Percentiles rank a stretch among this genome's conserved stretches.
phyloP scores from a whole-genome alignment of 2,113 vertebrate genomes.

The Cranoglanis bouderius region DNA sequence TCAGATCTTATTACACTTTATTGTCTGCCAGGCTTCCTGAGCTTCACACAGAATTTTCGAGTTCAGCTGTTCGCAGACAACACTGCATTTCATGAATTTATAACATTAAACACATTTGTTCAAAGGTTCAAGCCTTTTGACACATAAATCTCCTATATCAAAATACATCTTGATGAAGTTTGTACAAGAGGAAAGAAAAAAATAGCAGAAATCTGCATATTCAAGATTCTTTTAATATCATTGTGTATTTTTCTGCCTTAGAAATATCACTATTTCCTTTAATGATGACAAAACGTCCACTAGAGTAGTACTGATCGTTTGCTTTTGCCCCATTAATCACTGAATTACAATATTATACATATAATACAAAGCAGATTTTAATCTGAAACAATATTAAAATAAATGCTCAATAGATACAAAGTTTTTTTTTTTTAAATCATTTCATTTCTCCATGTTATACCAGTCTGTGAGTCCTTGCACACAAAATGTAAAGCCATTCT shows the following conservation, averaged over 20 bases:
- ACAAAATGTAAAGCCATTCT: constrained; percentile 82
- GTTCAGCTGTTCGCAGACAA: constrained; percentile 30
- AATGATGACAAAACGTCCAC: constrained; percentile 81
- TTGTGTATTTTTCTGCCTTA: constrained; percentile 86
- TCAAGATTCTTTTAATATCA: constrained; percentile 89
- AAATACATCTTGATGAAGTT: constrained; percentile 66
- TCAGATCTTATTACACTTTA: constrained; percentile 14
- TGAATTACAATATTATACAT: constrained; percentile 83
- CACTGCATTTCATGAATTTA: constrained; percentile 30
- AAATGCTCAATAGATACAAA: constrained; percentile 90
- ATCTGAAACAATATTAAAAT: constrained; percentile 92
- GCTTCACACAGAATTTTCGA: constrained; percentile 51
- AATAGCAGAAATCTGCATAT: constrained; percentile 76
- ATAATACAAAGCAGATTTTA: constrained; percentile 83
- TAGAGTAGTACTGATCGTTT: constrained; percentile 79
- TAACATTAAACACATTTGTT: constrained; percentile 49
- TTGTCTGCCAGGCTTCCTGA: constrained; percentile 55
- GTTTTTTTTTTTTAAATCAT: constrained; percentile 69
- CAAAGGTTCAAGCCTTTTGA: constrained; percentile 41
- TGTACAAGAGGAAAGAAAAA: constrained; percentile 67
- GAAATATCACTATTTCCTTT: constrained; percentile 87
- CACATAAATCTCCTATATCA: constrained; percentile 62
- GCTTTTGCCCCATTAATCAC: constrained; percentile 75
- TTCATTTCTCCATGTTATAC: constrained; percentile 76
- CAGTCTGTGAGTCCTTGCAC: constrained; percentile 74